Percentiles rank a stretch among this genome's conserved stretches.
phyloP scores from a whole-genome alignment of 2,797 vertebrate species.

The Hypotaenidia philippensis region DNA sequence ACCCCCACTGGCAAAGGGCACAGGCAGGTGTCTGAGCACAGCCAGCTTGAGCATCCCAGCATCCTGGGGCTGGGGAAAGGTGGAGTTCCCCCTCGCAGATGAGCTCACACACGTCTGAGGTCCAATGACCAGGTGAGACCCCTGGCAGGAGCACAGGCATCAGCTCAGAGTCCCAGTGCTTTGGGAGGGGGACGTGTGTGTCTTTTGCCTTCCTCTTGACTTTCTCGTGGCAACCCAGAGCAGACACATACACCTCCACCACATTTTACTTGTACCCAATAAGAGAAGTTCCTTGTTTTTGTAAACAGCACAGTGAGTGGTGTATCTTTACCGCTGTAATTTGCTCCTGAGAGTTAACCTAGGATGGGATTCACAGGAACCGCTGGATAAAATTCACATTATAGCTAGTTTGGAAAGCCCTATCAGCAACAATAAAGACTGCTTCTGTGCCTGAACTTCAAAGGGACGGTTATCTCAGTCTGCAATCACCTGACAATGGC shows the following conservation, averaged over 20 bases:
- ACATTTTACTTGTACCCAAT: background rate
- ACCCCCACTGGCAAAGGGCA: background rate
- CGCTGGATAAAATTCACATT: slow-evolving; percentile 60
- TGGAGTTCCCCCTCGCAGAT: background rate
- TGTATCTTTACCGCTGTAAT: slow-evolving; percentile 17
- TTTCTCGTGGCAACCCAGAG: background rate
- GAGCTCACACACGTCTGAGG: background rate
- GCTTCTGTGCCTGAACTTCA: slow-evolving; percentile 78
- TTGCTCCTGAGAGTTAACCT: slow-evolving; percentile 43
- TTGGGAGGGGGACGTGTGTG: background rate
- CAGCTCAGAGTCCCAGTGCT: background rate
- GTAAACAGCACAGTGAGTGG: background rate
- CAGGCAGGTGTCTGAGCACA: background rate
- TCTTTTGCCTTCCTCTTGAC: background rate
- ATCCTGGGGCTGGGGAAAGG: background rate
- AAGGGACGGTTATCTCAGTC: slow-evolving; percentile 74
- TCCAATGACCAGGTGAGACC: background rate
- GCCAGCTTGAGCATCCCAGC: background rate
- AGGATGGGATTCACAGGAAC: slow-evolving; percentile 47
- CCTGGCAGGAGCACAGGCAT: background rate
- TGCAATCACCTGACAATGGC: slow-evolving; percentile 77
- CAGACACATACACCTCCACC: accelerated
- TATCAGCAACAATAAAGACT: slow-evolving; percentile 74
- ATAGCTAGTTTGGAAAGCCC: slow-evolving; percentile 44
- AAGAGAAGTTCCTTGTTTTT: background rate